Conservation (phyloP, 2,113 vertebrate species). For the Percina caprodes region DNA sequence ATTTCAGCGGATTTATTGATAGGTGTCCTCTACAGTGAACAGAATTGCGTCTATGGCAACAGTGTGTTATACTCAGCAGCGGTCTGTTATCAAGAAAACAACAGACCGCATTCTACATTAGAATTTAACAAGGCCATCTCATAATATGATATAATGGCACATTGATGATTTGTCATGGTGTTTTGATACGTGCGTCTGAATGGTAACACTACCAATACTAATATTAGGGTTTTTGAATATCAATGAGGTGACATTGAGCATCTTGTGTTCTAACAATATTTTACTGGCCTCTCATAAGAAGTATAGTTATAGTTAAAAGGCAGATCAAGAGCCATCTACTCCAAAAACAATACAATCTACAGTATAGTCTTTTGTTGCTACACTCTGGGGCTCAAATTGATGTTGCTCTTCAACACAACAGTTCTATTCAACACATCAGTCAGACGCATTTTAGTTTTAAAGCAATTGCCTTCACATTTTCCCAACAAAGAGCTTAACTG, state of each 20-base stretch:
- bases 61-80: too few species aligned
- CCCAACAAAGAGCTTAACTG: background rate
- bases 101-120: too few species aligned
- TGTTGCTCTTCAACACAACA: slow-evolving; percentile 18
- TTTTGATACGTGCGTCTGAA: slow-evolving; percentile 2
- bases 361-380: slow-evolving; percentile 23
- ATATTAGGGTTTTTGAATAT: background rate
- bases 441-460: slow-evolving; percentile 24
- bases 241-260: background rate
- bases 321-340: slow-evolving; percentile 26
- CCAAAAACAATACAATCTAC: slow-evolving; percentile 18
- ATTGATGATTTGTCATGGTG: background rate
- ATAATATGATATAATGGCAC: background rate
- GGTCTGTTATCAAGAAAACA: too few species aligned
- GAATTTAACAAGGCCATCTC: too few species aligned
- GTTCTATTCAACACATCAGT: slow-evolving; percentile 40
- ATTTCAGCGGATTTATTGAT: too few species aligned
- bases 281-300: background rate
- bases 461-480: slow-evolving; percentile 13
- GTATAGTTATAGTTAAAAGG: slow-evolving; percentile 13
- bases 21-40: too few species aligned
- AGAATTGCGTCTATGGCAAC: too few species aligned
- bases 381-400: slow-evolving; percentile 32
- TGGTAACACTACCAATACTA: background rate
- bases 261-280: background rate